Percentiles rank a stretch among this genome's conserved stretches.
Conservation (phyloP, 2,113 vertebrate genomes). For the Meriones unguiculatus region DNA sequence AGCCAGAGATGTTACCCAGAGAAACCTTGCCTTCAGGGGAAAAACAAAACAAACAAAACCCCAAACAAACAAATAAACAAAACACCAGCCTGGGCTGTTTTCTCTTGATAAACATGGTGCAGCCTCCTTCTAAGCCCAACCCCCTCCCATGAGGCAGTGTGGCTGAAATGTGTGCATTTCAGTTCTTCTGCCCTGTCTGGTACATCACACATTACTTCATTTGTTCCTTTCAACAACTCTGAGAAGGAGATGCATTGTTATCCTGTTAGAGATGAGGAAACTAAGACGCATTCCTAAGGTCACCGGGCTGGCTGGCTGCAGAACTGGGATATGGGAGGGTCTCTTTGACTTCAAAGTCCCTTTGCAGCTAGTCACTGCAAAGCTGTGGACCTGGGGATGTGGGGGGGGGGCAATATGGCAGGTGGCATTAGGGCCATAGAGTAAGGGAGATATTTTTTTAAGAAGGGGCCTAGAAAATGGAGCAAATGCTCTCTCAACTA, state of each 20-base stretch:
- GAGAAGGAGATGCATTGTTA: background rate
- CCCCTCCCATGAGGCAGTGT: background rate
- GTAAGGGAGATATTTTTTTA: no score
- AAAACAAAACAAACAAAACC: no score
- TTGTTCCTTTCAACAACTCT: background rate
- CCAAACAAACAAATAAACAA: no score
- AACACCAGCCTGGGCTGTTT: background rate
- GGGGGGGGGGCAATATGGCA: no score
- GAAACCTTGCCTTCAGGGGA: no score
- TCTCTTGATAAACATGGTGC: background rate
- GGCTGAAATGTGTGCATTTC: background rate
- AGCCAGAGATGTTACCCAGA: no score
- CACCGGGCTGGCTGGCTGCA: background rate
- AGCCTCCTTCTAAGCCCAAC: background rate
- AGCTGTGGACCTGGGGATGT: background rate
- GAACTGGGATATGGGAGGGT: background rate
- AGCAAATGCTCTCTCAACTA: background rate
- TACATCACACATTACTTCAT: background rate
- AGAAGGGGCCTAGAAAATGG: background rate
- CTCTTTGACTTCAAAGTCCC: background rate
- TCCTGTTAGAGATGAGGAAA: conserved; percentile 1
- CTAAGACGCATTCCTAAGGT: background rate
- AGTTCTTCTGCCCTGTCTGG: background rate
- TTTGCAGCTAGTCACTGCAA: background rate
- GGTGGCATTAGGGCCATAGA: background rate